Conservation (phyloP, 2,797 vertebrate species). For the Premnoplex brunnescens region DNA sequence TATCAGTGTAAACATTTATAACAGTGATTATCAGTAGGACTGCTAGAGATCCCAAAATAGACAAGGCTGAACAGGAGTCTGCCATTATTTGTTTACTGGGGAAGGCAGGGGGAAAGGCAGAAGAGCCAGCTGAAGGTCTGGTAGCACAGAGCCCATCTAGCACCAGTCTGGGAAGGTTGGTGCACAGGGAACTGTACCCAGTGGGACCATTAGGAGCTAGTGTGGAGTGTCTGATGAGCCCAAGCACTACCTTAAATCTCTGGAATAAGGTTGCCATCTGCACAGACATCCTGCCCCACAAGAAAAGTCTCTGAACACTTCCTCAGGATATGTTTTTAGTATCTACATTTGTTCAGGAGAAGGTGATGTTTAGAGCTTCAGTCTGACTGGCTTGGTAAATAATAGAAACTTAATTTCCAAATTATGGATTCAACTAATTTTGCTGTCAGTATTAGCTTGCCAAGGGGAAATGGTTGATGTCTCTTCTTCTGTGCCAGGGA, state of each 20-base stretch:
- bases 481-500: not conserved
- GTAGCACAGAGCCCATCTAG: not conserved
- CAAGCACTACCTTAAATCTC: not conserved
- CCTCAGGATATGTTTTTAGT: not conserved
- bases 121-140: slow-evolving; percentile 7
- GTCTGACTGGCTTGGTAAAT: not conserved
- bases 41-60: slow-evolving; percentile 54
- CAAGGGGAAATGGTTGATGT: not conserved
- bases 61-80: slow-evolving; percentile 9
- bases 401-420: not conserved
- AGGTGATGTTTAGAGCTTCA: not conserved
- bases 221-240: not conserved
- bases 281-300: not conserved
- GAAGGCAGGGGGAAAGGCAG: not conserved
- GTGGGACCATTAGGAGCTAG: not conserved
- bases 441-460: not conserved
- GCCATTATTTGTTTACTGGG: slow-evolving; percentile 33
- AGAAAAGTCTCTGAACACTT: not conserved
- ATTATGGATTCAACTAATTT: not conserved
- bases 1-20: slow-evolving; percentile 55
- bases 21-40: slow-evolving; percentile 17
- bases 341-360: not conserved
- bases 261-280: not conserved
- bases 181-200: not conserved
- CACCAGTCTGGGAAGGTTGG: not conserved